A percentile compares a stretch with the other conserved stretches of the same genome.
Conservation (phyloP, 2,797 vertebrate species). For the Fundulus diaphanus region DNA sequence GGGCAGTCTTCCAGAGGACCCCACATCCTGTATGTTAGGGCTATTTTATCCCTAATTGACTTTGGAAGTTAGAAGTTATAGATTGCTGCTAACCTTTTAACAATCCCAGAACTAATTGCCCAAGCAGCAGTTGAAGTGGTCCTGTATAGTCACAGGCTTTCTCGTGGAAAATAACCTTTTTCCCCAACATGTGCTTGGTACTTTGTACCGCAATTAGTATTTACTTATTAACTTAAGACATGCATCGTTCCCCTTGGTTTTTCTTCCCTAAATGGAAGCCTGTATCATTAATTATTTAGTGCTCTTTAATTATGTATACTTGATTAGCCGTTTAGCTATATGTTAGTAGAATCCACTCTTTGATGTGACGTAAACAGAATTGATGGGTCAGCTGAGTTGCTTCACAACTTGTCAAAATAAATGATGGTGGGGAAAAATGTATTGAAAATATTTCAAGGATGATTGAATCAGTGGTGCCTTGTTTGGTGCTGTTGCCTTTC, state of each 20-base stretch:
- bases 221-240: slow-evolving; percentile 2
- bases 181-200: neutral
- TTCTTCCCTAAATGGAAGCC: slow-evolving; percentile 16
- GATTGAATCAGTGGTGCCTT: too few species aligned
- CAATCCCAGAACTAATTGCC: slow-evolving; percentile 20
- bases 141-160: neutral
- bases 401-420: too few species aligned
- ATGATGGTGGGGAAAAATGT: too few species aligned
- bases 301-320: slow-evolving; percentile 34
- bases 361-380: slow-evolving; percentile 21
- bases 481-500: too few species aligned
- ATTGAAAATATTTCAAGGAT: too few species aligned
- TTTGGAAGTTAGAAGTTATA: slow-evolving; percentile 41
- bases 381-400: too few species aligned
- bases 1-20: slow-evolving; percentile 22
- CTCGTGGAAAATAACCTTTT: slow-evolving; percentile 6
- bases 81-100: slow-evolving; percentile 34
- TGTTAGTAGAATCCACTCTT: slow-evolving; percentile 34
- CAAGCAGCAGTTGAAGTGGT: slow-evolving; percentile 12
- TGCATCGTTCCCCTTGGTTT: slow-evolving; percentile 1
- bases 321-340: slow-evolving; percentile 43
- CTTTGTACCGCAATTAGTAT: neutral
- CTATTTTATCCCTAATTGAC: slow-evolving; percentile 48
- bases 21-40: slow-evolving; percentile 18
- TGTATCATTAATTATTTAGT: slow-evolving; percentile 17